A percentile compares a stretch with the other conserved stretches of the same genome.
Evolutionary conservation across 2,888 invertebrate genomes (phyloP).

Genomic region (Orthosia incerta): DNA sequence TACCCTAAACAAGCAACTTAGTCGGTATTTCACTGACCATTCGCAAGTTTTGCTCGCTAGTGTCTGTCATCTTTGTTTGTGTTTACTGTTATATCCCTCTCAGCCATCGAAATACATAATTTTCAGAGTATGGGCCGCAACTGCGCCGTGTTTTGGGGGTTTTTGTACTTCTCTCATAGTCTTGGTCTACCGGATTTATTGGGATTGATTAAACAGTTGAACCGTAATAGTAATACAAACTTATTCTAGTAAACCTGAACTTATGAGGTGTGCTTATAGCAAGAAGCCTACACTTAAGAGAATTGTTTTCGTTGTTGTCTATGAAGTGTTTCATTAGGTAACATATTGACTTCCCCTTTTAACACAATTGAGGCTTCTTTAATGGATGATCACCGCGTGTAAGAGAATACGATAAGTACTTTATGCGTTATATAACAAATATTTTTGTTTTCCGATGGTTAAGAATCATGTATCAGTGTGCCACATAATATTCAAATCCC

Average conservation of each 20-base stretch:
- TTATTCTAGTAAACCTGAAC: constrained; percentile 21
- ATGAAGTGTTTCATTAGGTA: no score
- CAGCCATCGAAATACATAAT: constrained; percentile 33
- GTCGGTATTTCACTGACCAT: constrained; percentile 54
- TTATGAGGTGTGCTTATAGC: background rate
- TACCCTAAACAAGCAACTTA: constrained; percentile 25
- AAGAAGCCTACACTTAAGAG: background rate
- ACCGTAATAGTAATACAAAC: constrained; percentile 3
- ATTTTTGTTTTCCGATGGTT: no score
- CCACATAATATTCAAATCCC: no score
- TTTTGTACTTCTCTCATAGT: constrained; percentile 30
- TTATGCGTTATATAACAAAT: no score
- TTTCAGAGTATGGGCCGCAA: constrained; percentile 6
- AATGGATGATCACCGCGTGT: no score
- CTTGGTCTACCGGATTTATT: constrained; percentile 53
- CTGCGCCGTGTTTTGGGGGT: constrained; percentile 27
- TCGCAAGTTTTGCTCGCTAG: constrained; percentile 44
- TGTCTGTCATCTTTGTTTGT: constrained; percentile 44
- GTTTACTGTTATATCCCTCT: constrained; percentile 28
- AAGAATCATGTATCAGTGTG: no score
- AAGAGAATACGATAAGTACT: no score
- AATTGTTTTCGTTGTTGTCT: background rate
- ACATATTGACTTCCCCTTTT: background rate
- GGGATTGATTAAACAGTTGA: constrained; percentile 21
- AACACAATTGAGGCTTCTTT: background rate